Percentiles rank a stretch among this genome's conserved stretches.
phyloP scores from a whole-genome alignment of 1,140 invertebrate genomes.

The Ephestia elutella region DNA sequence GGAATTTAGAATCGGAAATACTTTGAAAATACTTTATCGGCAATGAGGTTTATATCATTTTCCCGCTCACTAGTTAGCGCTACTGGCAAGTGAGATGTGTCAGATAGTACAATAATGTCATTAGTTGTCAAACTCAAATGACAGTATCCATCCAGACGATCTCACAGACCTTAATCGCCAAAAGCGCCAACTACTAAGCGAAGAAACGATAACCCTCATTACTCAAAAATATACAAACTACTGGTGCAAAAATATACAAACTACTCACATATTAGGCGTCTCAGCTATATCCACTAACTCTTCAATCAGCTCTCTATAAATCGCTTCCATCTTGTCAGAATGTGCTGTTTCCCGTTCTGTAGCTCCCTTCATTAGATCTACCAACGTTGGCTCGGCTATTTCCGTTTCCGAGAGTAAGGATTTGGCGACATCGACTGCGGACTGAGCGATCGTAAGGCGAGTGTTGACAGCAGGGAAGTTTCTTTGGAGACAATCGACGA shows the following conservation, averaged over 20 bases:
- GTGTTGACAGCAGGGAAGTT: slow-evolving; percentile 78
- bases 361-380: slow-evolving; percentile 59
- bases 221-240: no score
- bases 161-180: no score
- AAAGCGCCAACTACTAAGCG: no score
- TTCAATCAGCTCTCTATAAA: slow-evolving; percentile 78
- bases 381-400: slow-evolving; percentile 36
- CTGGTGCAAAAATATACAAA: not conserved
- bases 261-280: slow-evolving; percentile 80
- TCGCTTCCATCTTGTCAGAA: slow-evolving; percentile 68
- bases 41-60: no score
- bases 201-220: no score
- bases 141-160: no score
- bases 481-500: slow-evolving; percentile 70
- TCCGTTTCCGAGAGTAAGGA: slow-evolving; percentile 61
- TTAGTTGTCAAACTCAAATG: no score
- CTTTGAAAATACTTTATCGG: no score
- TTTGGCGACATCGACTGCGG: slow-evolving; percentile 70
- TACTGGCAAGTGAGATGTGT: no score
- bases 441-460: slow-evolving; percentile 73
- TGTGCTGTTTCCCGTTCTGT: slow-evolving; percentile 48
- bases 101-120: no score
- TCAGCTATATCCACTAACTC: slow-evolving; percentile 79
- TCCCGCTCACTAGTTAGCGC: no score
- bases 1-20: no score